Evolutionary conservation across 2,113 vertebrate species (phyloP).

Genomic region (Vulpes ferrilata): DNA sequence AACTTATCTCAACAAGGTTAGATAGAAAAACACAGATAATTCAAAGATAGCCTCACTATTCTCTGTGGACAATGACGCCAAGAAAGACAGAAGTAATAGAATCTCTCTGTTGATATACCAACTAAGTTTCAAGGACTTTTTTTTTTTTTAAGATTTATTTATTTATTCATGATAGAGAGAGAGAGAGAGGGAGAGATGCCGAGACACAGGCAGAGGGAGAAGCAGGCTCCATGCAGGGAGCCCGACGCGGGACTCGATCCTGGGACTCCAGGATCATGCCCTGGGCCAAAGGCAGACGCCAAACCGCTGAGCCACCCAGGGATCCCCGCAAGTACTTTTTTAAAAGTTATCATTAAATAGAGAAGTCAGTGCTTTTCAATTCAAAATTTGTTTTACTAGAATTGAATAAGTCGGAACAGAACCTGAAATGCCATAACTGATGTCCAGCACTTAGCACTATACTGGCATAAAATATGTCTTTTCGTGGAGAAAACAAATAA

Average conservation of each 20-base stretch:
- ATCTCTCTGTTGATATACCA: conserved; percentile 25
- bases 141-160: too few relatives aligned
- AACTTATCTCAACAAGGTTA: conserved; percentile 14
- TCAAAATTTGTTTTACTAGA: conserved; percentile 64
- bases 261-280: too few relatives aligned
- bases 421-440: conserved; percentile 34
- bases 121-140: conserved; percentile 29
- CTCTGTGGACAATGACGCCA: not conserved
- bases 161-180: too few relatives aligned
- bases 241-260: too few relatives aligned
- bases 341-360: not conserved
- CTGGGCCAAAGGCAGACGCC: too few relatives aligned
- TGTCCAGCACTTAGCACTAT: conserved; percentile 57
- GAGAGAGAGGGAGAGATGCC: too few relatives aligned
- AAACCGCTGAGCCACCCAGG: too few relatives aligned
- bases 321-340: not conserved
- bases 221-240: too few relatives aligned
- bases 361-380: conserved; percentile 60
- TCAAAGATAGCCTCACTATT: conserved; percentile 49
- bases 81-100: conserved; percentile 20
- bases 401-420: conserved; percentile 61
- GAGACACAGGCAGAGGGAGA: too few relatives aligned
- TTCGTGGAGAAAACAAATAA: conserved; percentile 35
- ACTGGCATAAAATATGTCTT: conserved; percentile 78
- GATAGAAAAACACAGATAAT: conserved; percentile 29